Conservation (phyloP, 2,113 vertebrate species). For the Gymnogyps californianus region DNA sequence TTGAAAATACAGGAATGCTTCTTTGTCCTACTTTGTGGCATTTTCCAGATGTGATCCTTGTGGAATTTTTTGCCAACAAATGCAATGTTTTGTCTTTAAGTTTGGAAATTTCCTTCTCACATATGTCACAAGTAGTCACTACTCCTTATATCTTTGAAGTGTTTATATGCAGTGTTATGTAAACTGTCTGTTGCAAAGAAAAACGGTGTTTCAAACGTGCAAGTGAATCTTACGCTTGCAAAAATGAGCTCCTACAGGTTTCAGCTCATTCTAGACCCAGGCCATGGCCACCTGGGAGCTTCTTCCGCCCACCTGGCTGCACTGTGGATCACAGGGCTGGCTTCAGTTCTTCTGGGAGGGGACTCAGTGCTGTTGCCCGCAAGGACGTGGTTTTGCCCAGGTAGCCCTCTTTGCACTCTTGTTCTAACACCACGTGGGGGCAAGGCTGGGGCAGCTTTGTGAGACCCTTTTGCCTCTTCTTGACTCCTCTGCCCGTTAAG, state of each 20-base stretch:
- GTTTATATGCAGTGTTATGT: not conserved
- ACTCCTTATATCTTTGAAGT: not conserved
- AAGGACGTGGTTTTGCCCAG: not conserved
- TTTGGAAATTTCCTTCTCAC: not conserved
- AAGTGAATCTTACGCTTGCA: not conserved
- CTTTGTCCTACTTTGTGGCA: not conserved
- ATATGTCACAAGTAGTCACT: not conserved
- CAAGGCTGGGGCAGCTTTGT: not conserved
- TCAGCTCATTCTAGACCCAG: not conserved
- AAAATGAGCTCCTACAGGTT: not conserved
- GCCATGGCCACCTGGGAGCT: accelerated
- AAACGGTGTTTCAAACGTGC: not conserved
- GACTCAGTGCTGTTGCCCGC: accelerated
- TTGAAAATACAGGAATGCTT: not conserved
- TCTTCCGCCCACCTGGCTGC: not conserved
- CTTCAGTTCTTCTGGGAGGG: not conserved
- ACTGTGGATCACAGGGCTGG: too few species aligned
- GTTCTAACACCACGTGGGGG: accelerated
- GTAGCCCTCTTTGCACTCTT: accelerated
- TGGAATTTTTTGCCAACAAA: constrained; percentile 10
- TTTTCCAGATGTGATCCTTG: constrained; percentile 23
- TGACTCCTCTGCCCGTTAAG: not conserved
- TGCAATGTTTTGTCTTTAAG: not conserved
- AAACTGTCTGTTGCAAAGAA: not conserved
- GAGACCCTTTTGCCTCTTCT: not conserved